These are phyloP conservation scores for Pheosia tremula DNA, from an alignment of 2,888 invertebrate species.

Conservation along the genomic window DNA sequence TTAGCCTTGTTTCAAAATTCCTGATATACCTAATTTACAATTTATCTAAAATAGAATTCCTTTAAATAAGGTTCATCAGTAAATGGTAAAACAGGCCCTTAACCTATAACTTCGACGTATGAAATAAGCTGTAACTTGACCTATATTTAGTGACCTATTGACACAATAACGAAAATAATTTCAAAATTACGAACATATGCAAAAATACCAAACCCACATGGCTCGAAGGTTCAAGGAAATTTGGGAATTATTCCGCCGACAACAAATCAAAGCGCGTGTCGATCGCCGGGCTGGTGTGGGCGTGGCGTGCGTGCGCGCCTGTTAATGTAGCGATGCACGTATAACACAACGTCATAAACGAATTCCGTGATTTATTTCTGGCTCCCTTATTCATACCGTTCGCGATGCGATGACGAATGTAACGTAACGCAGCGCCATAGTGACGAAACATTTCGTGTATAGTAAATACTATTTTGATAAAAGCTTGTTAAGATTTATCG, in stretches of 20 bases:
- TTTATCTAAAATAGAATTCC: too few relatives aligned
- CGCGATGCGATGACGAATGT: slow-evolving; percentile 5
- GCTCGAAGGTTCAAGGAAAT: not conserved
- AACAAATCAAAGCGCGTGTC: not conserved
- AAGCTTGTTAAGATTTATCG: not conserved
- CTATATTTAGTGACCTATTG: slow-evolving; percentile 1
- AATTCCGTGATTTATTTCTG: slow-evolving; percentile 42
- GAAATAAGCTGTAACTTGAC: not conserved
- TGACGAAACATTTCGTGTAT: slow-evolving; percentile 2
- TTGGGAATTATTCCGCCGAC: not conserved
- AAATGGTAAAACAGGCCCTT: too few relatives aligned
- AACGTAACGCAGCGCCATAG: not conserved
- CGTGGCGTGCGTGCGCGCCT: slow-evolving; percentile 1
- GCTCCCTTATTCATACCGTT: slow-evolving; percentile 19
- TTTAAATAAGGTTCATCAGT: too few relatives aligned
- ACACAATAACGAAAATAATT: not conserved
- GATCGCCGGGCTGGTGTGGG: slow-evolving; percentile 1
- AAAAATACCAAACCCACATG: not conserved
- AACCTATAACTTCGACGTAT: too few relatives aligned
- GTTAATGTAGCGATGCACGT: slow-evolving; percentile 17
- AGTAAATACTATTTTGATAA: not conserved
- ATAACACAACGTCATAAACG: slow-evolving; percentile 31
- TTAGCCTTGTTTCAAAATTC: too few relatives aligned
- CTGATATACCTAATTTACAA: too few relatives aligned
- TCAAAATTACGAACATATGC: not conserved